Base-by-base conservation (phyloP, 1,140 invertebrate genomes). In the Aradophagus sp. region DNA sequence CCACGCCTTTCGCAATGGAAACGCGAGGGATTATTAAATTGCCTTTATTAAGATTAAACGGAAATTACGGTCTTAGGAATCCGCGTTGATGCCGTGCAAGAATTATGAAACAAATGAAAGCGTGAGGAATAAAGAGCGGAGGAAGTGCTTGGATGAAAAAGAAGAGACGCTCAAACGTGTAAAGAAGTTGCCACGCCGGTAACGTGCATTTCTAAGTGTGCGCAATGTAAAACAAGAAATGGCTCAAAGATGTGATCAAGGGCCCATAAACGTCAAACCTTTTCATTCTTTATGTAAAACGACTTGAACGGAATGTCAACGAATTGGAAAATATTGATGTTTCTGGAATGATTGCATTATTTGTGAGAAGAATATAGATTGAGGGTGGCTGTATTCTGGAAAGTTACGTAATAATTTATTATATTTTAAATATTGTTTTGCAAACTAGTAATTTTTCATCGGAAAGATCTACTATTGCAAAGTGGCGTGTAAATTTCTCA, bases 111-210 rank as follows among this genome's bases (percentile, higher is more conserved):
- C 15, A 35, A 65, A 65, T 55, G 14, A 31, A 55, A 65, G 48
- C 27, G 35, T 38, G 8, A 6, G 19, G 27, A 55, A 47, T 62
- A 48, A 55, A 56, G 31, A 47, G 38, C 14, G 52, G 34, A 52
- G n/a, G 38, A 31, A 53, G 44, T 27, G 61, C 45, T 61, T 19
- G 53, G 53, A 55, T 61, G 55, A 48, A 31, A 53, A 27, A 58
- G 29, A 56, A 56, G 27, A 50, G 36, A n/a, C 61, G 29, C 19
- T 47, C 35, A 15, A 56, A 38, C 36, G 23, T 32, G 38, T 58
- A 45, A 67, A 58, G 45, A 44, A 58, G 23, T 45, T n/a, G 23
- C n/a, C 44, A 5, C 15, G 12, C 36, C 15, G 11, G 20, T 44
- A 15, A 45, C 44, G 5, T 16, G 23, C 15, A 26, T 1, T n/a